These are phyloP conservation scores for Scortum barcoo DNA, from an alignment of 2,113 vertebrate genomes.

Conservation along the genomic window DNA sequence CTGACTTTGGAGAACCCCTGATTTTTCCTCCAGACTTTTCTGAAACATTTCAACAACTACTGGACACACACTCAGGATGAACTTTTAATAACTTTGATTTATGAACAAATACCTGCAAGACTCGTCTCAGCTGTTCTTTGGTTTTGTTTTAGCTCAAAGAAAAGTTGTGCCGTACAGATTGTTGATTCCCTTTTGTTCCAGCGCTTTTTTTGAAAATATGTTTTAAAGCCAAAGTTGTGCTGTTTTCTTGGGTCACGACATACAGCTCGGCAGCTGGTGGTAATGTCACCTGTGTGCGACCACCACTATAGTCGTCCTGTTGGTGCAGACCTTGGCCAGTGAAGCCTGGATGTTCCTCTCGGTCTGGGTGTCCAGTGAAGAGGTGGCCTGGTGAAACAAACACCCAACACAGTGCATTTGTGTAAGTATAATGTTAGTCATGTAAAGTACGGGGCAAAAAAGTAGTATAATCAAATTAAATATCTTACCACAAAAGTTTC, in stretches of 20 bases:
- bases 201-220: too few species aligned
- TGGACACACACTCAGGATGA: not conserved
- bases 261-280: too few species aligned
- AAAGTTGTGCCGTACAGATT: too few species aligned
- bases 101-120: not conserved
- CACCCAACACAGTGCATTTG: not conserved
- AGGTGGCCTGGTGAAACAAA: slow-evolving; percentile 86
- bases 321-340: slow-evolving; percentile 88
- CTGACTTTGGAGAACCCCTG: not conserved
- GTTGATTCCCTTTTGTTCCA: too few species aligned
- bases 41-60: not conserved
- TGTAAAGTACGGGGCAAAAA: not conserved
- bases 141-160: too few species aligned
- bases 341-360: slow-evolving; percentile 94
- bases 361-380: slow-evolving; percentile 90
- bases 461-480: not conserved
- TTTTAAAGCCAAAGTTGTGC: too few species aligned
- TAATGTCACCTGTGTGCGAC: slow-evolving; percentile 91
- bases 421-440: not conserved
- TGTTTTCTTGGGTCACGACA: not conserved
- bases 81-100: not conserved
- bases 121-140: not conserved
- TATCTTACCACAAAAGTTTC: not conserved
- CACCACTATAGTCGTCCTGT: slow-evolving; percentile 90
- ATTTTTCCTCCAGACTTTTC: not conserved